These are phyloP conservation scores for Nymphalis c-album DNA, from an alignment of 2,888 invertebrate species.

Conservation along the genomic window DNA sequence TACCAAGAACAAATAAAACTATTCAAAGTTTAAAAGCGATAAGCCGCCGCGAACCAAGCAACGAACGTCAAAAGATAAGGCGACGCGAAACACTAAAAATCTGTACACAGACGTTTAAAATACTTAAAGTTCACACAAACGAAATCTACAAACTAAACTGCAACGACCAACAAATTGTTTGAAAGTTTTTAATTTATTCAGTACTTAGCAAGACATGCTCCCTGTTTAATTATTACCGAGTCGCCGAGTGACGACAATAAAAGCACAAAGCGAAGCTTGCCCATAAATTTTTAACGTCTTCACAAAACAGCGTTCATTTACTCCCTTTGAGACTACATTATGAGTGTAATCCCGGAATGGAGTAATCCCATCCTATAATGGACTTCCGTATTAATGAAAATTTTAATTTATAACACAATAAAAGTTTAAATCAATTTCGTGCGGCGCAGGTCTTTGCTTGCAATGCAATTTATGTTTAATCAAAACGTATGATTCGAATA, in stretches of 20 bases:
- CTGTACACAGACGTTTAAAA: slow-evolving; percentile 3
- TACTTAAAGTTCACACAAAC: not conserved
- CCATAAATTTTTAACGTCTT: slow-evolving; percentile 75
- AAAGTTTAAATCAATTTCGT: slow-evolving; percentile 12
- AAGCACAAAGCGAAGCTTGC: slow-evolving; percentile 61
- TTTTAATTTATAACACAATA: slow-evolving; percentile 20
- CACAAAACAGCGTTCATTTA: slow-evolving; percentile 63
- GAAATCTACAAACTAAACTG: slow-evolving; percentile 9
- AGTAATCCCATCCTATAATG: slow-evolving; percentile 33
- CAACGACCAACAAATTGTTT: slow-evolving; percentile 33
- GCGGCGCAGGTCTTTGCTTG: not conserved
- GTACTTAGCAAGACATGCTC: slow-evolving; percentile 43
- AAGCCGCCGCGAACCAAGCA: not conserved
- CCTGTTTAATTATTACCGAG: slow-evolving; percentile 46
- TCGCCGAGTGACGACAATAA: slow-evolving; percentile 56
- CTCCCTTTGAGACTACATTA: slow-evolving; percentile 52
- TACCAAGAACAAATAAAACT: too few relatives aligned
- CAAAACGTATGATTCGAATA: too few relatives aligned
- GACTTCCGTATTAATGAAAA: slow-evolving; percentile 28
- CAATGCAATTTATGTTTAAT: too few relatives aligned
- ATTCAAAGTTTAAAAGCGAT: not conserved
- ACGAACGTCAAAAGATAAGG: not conserved
- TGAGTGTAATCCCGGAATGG: slow-evolving; percentile 36
- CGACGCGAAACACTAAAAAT: not conserved
- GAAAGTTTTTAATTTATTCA: slow-evolving; percentile 47